phyloP scores from a whole-genome alignment of 2,113 vertebrate genomes.

The Miniopterus natalensis region DNA sequence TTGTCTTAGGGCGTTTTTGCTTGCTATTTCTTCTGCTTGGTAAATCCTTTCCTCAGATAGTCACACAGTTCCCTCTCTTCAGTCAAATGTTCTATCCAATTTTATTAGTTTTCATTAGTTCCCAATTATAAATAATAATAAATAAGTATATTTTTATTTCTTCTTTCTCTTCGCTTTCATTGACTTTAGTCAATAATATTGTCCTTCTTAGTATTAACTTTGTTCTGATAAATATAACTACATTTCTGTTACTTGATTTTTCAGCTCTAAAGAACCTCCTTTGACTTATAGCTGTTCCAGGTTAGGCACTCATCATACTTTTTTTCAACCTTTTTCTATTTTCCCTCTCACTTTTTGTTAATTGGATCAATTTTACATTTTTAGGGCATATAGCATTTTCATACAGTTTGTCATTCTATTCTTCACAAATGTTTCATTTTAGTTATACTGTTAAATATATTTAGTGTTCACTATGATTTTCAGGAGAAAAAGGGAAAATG shows the following conservation, averaged over 20 bases:
- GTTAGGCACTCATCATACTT: background rate
- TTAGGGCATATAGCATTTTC: slow-evolving; percentile 44
- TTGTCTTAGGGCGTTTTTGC: background rate
- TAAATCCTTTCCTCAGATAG: background rate
- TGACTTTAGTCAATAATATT: slow-evolving; percentile 19
- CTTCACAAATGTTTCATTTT: slow-evolving; percentile 60
- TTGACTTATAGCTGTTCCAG: background rate
- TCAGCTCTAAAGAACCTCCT: slow-evolving; percentile 33
- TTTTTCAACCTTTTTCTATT: slow-evolving; percentile 42
- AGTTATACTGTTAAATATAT: slow-evolving; percentile 58
- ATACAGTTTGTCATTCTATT: slow-evolving; percentile 57
- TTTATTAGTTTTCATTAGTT: slow-evolving; percentile 51
- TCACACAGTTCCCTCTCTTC: background rate
- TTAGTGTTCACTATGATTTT: slow-evolving; percentile 66
- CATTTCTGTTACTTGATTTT: slow-evolving; percentile 48
- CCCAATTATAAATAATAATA: slow-evolving; percentile 37
- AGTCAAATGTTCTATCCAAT: background rate
- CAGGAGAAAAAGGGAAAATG: slow-evolving; percentile 46
- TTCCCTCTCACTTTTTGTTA: background rate
- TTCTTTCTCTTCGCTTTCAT: slow-evolving; percentile 3
- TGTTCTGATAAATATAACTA: slow-evolving; percentile 24
- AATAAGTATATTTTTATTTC: slow-evolving; percentile 25
- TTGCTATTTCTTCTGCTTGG: background rate
- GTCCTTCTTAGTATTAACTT: slow-evolving; percentile 60
- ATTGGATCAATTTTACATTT: slow-evolving; percentile 38